Evolutionary conservation across 2,113 vertebrate species (phyloP).

Genomic region (Psilopsiagon aymara): DNA sequence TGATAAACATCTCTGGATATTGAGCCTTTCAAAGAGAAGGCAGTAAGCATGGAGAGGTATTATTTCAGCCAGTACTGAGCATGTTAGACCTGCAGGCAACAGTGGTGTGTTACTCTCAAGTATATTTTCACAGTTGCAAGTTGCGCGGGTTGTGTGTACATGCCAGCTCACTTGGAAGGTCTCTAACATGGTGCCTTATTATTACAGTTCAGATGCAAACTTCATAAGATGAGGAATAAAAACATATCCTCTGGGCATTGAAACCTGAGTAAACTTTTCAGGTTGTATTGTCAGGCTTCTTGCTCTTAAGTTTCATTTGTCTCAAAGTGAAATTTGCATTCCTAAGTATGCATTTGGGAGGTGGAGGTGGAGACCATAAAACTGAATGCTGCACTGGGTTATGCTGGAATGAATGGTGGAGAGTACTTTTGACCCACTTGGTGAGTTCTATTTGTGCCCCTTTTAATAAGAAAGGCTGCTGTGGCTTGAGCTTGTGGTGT

Average conservation of each 20-base stretch:
- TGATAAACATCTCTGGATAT: not conserved
- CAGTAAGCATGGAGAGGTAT: not conserved
- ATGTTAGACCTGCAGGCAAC: not conserved
- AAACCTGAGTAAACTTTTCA: not conserved
- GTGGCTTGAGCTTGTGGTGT: not conserved
- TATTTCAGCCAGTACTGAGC: not conserved
- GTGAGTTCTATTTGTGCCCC: not conserved
- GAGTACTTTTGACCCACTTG: not conserved
- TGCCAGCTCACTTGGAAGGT: not conserved
- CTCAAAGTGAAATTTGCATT: not conserved
- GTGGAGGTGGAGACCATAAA: not conserved
- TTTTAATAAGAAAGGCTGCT: slow-evolving; percentile 4
- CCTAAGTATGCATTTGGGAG: not conserved
- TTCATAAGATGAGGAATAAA: not conserved
- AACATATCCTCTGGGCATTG: not conserved
- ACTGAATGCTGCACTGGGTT: not conserved
- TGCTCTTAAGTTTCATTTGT: not conserved
- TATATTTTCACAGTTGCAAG: not conserved
- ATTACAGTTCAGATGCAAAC: not conserved
- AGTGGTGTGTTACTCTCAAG: not conserved
- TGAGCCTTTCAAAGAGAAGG: rapidly evolving
- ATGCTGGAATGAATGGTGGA: not conserved
- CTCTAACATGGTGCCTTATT: rapidly evolving
- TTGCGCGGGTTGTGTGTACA: not conserved
- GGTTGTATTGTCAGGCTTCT: not conserved